These are phyloP conservation scores for Lamprotornis superbus DNA, from an alignment of 2,113 vertebrate species.

Conservation along the genomic window DNA sequence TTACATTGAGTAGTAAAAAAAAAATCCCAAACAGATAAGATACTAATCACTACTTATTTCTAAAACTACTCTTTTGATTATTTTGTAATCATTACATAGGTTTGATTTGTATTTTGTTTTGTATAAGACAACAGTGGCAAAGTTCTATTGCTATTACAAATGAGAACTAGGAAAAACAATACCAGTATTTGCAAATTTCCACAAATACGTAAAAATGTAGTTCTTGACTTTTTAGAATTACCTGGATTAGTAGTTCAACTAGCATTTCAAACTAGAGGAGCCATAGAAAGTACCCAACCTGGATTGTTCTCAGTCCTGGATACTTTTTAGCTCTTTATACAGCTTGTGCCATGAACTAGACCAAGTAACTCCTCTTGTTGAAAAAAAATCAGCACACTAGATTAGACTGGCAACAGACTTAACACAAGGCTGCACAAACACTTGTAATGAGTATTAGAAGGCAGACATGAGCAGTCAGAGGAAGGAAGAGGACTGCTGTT, in stretches of 20 bases:
- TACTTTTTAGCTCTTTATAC: not conserved
- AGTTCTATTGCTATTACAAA: not conserved
- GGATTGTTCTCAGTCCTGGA: not conserved
- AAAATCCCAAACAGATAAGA: not conserved
- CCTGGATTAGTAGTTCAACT: not conserved
- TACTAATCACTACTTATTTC: not conserved
- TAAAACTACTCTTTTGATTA: not conserved
- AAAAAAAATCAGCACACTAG: not conserved
- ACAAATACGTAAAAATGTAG: not conserved
- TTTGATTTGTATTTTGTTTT: not conserved
- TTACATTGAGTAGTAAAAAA: not conserved
- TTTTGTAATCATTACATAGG: not conserved
- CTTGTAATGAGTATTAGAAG: not conserved
- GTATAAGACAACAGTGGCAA: not conserved
- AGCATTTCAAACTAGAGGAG: not conserved
- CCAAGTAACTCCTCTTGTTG: not conserved
- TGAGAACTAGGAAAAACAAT: not conserved
- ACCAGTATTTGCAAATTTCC: not conserved
- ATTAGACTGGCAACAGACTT: not conserved
- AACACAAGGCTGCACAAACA: not conserved
- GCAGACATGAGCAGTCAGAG: not conserved
- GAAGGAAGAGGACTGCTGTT: not conserved
- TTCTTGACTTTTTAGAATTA: not conserved
- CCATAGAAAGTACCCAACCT: not conserved
- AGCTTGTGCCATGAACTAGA: not conserved